Base-by-base conservation (phyloP, 2,888 invertebrate species). In the Drosophila barbarae region DNA sequence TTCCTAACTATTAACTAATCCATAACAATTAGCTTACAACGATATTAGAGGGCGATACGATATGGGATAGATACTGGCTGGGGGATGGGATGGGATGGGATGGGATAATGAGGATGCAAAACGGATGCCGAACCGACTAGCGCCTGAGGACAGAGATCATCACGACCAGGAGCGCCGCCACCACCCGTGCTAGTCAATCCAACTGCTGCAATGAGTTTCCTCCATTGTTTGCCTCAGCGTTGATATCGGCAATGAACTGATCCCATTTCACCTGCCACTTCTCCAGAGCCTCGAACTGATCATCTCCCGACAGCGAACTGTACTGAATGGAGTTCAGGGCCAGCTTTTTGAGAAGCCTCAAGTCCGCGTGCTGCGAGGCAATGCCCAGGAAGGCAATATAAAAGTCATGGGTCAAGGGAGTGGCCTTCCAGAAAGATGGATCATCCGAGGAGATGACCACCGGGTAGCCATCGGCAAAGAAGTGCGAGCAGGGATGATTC, bases 381-480 rank as follows among this genome's bases (percentile, higher is more conserved):
- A 95, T 92, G 0, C 93, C 95, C 86, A 95, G 91, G 77, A 95
- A 95, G 0, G 94, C 93, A 38, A 94, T 92, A 85, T 95, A 96
- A 86, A 93, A 94, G 81, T 96, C 96, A 75, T 95, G 93, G 53
- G 94, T 93, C 10, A 95, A 86, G 0, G 93, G 94, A 55, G 91
- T 91, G 0, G 94, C 93, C 21, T 93, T 93, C 95, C 95, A 96
- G 36, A 93, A 91, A 0, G 94, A 93, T 0, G 95, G 95, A 88
- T 95, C 95, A 77, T 96, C 96, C 76, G 94, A 94, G 0, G 95
- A 93, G 32, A 96, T 90, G 0, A 96, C 93, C 0, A 95, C 91
- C 0, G 95, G 94, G 84, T 93, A 91, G 35, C 92, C 92, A 30
- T 92, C 90, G 5, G 95, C 92, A 54, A 95, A 90, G 47, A 94